These are phyloP conservation scores for Agrotis puta DNA, from an alignment of 2,888 invertebrate genomes.

Conservation along the genomic window DNA sequence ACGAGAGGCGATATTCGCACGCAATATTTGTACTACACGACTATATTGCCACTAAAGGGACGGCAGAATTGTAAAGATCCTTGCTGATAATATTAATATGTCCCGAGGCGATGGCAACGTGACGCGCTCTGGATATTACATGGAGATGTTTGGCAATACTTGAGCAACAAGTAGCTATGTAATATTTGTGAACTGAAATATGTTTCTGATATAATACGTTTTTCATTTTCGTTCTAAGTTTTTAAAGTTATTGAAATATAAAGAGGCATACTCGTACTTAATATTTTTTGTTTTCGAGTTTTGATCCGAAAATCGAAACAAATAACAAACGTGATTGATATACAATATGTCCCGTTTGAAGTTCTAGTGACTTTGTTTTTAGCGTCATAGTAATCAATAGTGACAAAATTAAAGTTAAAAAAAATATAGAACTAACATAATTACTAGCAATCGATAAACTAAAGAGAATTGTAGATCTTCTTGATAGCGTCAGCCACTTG, in stretches of 20 bases:
- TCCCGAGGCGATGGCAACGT: conserved; percentile 5
- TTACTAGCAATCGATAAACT: not conserved
- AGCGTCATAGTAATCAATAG: too few relatives aligned
- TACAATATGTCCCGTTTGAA: too few relatives aligned
- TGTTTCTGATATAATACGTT: not conserved
- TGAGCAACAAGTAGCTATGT: conserved; percentile 4
- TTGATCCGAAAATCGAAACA: too few relatives aligned
- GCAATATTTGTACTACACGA: conserved; percentile 25
- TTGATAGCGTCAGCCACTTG: not conserved
- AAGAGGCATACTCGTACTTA: too few relatives aligned
- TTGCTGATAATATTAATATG: conserved; percentile 1
- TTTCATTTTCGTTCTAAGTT: too few relatives aligned
- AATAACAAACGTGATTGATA: too few relatives aligned
- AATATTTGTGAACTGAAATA: not conserved
- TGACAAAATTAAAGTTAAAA: not conserved
- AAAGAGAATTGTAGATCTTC: too few relatives aligned
- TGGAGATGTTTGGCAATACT: not conserved
- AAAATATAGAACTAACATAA: not conserved
- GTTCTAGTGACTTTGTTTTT: too few relatives aligned
- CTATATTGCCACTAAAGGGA: conserved; percentile 14
- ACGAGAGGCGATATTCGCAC: conserved; percentile 40
- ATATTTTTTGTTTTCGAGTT: too few relatives aligned
- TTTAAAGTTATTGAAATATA: not conserved
- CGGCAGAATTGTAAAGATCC: conserved; percentile 31
- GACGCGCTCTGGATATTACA: not conserved